Evolutionary conservation across 2,888 invertebrate genomes (phyloP), one percentile per base, ranked within the genome.

Genomic region (Machimus rusticus): DNA sequence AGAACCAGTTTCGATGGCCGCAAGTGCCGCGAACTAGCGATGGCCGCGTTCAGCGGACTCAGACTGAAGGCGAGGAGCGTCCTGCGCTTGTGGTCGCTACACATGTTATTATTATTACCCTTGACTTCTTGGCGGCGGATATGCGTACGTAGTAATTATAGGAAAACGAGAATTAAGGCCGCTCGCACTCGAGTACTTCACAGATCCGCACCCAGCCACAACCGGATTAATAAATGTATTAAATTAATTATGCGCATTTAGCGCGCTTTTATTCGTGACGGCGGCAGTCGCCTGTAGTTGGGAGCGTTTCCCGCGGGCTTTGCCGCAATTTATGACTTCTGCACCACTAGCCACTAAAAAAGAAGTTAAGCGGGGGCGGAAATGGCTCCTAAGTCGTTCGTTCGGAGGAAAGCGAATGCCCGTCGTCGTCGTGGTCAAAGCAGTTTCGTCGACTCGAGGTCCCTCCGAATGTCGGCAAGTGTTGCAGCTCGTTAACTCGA

Each of bases 1-100:
- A 86, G 37, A 82, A 82, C 82, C 82, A 82, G 86, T 86, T 86
- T 46, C 43, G 78, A 86, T 86, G 57, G 86, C 86, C 86, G 57
- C 78, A 43, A 86, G 86, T 86, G 76, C 77, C 51, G 23, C 55
- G 23, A 37, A 57, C 57, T 66, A 37, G 57, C 37, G 28, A 57
- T 82, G 82, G 82, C 31, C 82, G 82, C 39, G 14, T 14, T 37
- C 37, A 34, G 31, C 57, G 14, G 57, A 66, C 43, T 16, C 16
- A 16, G 16, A 66, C 43, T 46, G 3, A 16, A 28, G 82, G 6
- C 23, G 55, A 34, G 5, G 19, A 55, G n/a, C 57, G n/a, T 46
- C 82, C 37, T 19, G 8, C 19, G 39, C 31, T 23, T 23, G 28
- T 31, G 34, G 51, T 51, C 31, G 51, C 78, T 78, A 79, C 79